These are phyloP conservation scores for Campylomormyrus numenius DNA, from an alignment of 2,113 vertebrate species.

Conservation along the genomic window DNA sequence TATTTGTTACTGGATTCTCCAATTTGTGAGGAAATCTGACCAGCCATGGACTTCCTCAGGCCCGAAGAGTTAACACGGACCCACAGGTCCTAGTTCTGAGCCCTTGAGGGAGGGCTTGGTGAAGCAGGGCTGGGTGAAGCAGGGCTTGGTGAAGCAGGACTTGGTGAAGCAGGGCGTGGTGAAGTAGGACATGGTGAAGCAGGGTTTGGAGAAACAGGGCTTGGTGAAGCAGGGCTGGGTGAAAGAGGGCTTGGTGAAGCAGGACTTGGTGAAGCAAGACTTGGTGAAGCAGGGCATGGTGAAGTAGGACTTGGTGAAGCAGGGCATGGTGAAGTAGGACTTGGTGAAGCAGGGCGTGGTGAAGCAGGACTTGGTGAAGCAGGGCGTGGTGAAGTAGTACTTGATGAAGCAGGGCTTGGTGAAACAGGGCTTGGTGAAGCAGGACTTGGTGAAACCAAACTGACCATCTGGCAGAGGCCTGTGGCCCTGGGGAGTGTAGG, in stretches of 20 bases:
- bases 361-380: background rate
- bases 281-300: background rate
- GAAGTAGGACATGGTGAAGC: background rate
- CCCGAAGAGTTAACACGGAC: background rate
- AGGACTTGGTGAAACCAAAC: background rate
- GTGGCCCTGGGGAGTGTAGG: background rate
- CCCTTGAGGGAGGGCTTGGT: background rate
- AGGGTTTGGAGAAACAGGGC: background rate
- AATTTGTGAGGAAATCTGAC: background rate
- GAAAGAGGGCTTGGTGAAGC: background rate
- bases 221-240: background rate
- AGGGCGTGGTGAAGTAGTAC: background rate
- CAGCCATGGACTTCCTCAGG: background rate
- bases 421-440: background rate
- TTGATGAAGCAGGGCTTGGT: background rate
- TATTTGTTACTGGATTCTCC: background rate
- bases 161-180: background rate
- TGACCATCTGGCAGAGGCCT: background rate
- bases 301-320: background rate
- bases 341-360: background rate
- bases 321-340: too few species aligned
- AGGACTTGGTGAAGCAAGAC: background rate
- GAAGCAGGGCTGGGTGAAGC: background rate
- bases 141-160: too few species aligned
- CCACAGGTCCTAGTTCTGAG: background rate